Evolutionary conservation across 2,797 vertebrate species (phyloP).

Genomic region (Loriculus beryllinus): DNA sequence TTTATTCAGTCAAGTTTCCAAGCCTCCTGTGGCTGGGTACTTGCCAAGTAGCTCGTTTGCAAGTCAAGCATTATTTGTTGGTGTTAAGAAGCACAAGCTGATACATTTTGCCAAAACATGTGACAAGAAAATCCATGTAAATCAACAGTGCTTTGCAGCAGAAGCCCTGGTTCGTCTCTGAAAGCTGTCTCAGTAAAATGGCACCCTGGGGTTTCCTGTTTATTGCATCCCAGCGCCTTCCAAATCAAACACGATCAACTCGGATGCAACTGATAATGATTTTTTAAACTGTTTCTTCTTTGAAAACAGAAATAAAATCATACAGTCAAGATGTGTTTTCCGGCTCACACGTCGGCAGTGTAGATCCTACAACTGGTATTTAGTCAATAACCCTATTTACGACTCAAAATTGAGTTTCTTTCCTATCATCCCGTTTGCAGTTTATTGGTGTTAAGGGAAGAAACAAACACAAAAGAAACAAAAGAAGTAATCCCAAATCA

Average conservation of each 20-base stretch:
- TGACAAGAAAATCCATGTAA: constrained; percentile 62
- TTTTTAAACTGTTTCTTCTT: constrained; percentile 29
- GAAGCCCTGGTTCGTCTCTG: constrained; percentile 5
- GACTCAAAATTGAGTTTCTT: background rate
- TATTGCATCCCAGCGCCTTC: constrained; percentile 46
- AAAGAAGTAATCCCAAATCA: background rate
- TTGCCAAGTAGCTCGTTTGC: constrained; percentile 52
- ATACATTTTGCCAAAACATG: constrained; percentile 57
- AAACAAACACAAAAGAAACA: background rate
- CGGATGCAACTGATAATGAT: background rate
- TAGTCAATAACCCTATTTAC: background rate
- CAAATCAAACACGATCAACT: constrained; percentile 49
- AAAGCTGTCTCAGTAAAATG: constrained; percentile 44
- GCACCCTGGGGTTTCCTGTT: constrained; percentile 45
- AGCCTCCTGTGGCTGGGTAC: background rate
- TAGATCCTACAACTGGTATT: background rate
- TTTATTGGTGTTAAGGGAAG: background rate
- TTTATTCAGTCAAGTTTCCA: background rate
- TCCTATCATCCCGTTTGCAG: background rate
- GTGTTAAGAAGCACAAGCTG: constrained; percentile 35
- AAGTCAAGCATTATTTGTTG: constrained; percentile 60
- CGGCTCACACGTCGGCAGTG: accelerated
- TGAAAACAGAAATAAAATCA: constrained; percentile 15
- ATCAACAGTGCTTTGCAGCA: constrained; percentile 32
- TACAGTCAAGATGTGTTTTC: background rate